These are phyloP conservation scores for Drosophila yooni DNA, from an alignment of 2,888 invertebrate genomes.

Conservation along the genomic window DNA sequence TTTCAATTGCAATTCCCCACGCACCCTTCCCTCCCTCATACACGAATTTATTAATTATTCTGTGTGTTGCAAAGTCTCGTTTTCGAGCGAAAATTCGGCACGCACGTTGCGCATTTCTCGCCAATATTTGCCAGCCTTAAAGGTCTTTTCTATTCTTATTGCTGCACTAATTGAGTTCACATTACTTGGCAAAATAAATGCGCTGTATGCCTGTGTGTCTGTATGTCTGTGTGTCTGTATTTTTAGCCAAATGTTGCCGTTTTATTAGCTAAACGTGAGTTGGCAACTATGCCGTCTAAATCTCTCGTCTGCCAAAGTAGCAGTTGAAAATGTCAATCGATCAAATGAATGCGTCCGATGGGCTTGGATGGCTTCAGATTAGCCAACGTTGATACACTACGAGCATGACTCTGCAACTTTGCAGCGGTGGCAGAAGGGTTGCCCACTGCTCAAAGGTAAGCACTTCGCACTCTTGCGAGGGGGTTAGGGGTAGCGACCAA, in stretches of 20 bases:
- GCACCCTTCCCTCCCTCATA: background rate
- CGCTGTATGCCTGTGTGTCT: constrained; percentile 9
- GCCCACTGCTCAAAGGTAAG: constrained; percentile 11
- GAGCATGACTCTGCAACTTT: constrained; percentile 29
- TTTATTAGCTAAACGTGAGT: constrained; percentile 78
- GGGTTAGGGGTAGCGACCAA: background rate
- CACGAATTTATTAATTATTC: constrained; percentile 37
- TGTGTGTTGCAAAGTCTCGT: constrained; percentile 26
- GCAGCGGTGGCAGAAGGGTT: background rate
- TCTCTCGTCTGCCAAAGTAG: constrained; percentile 24
- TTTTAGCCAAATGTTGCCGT: constrained; percentile 68
- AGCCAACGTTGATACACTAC: constrained; percentile 24
- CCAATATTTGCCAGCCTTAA: constrained; percentile 38
- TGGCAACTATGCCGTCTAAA: constrained; percentile 58
- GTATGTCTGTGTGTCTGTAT: constrained; percentile 22
- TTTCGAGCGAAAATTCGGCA: constrained; percentile 48
- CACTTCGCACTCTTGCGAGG: constrained; percentile 3
- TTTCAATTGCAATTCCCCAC: constrained; percentile 30
- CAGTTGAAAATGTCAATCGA: constrained; percentile 68
- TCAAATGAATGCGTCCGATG: constrained; percentile 38
- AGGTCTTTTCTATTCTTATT: constrained; percentile 43
- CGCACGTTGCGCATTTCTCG: constrained; percentile 61
- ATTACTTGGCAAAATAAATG: constrained; percentile 74
- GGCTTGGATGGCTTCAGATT: constrained; percentile 51
- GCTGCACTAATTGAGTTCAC: constrained; percentile 74